These are phyloP conservation scores for Acrocephalus arundinaceus DNA, from an alignment of 2,113 vertebrate species.

Conservation along the genomic window DNA sequence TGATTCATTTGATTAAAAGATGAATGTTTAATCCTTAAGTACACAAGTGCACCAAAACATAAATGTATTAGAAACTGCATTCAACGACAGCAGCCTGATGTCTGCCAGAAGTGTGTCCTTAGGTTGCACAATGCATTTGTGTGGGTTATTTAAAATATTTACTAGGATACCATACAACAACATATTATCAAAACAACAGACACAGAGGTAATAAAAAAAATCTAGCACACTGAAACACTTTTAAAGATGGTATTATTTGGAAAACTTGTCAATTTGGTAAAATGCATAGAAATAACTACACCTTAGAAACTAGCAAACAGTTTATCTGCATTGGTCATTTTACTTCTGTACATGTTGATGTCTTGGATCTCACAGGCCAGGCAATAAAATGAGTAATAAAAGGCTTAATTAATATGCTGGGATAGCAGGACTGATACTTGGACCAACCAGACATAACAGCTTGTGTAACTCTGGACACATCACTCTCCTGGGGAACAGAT, in stretches of 20 bases:
- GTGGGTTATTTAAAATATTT: background rate
- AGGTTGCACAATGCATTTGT: background rate
- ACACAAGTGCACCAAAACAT: background rate
- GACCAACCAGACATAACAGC: rapidly evolving
- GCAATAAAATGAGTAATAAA: background rate
- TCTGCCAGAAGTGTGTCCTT: background rate
- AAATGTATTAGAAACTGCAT: background rate
- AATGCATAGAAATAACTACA: background rate
- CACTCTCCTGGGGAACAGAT: background rate
- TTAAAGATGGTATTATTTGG: background rate
- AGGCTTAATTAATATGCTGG: background rate
- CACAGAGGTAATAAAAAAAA: background rate
- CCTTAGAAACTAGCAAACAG: background rate
- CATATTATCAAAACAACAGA: background rate
- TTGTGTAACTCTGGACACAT: background rate
- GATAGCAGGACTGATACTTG: background rate
- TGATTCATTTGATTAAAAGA: background rate
- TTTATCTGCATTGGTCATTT: background rate
- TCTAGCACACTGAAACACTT: background rate
- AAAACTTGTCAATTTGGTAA: background rate
- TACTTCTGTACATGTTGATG: background rate
- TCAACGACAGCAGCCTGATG: background rate
- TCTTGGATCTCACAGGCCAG: background rate
- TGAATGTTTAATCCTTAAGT: background rate
- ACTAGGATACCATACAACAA: background rate